Percentiles rank a stretch among this genome's conserved stretches.
phyloP scores from a whole-genome alignment of 2,888 invertebrate genomes.

The Drosophila kambysellisi region DNA sequence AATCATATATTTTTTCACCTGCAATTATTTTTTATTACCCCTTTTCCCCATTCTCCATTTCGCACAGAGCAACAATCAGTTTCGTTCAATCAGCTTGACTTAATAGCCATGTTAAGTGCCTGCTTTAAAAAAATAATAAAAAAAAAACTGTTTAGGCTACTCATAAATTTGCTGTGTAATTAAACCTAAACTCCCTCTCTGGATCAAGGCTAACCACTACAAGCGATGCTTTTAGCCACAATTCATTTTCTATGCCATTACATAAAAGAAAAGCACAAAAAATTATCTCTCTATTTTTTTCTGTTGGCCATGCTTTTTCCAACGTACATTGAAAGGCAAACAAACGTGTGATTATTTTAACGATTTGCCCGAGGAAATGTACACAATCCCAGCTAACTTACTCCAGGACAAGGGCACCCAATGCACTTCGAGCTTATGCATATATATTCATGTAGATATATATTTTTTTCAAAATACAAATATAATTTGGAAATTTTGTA shows the following conservation, averaged over 20 bases:
- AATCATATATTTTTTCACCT: neutral
- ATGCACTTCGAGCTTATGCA: slow-evolving; percentile 4
- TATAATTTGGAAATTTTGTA: slow-evolving; percentile 49
- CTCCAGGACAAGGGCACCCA: slow-evolving; percentile 37
- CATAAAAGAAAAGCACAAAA: neutral
- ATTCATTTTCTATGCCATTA: neutral
- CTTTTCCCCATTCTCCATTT: neutral
- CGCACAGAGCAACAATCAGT: neutral
- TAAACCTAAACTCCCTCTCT: neutral
- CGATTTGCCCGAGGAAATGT: neutral
- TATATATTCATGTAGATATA: slow-evolving; percentile 14
- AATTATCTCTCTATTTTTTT: neutral
- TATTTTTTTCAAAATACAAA: slow-evolving; percentile 15
- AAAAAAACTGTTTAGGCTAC: neutral
- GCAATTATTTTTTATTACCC: neutral
- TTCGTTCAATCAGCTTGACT: neutral
- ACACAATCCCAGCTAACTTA: slow-evolving; percentile 2
- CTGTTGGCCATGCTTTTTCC: neutral
- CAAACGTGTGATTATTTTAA: neutral
- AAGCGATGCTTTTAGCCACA: neutral
- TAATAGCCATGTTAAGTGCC: neutral
- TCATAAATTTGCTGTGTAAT: neutral
- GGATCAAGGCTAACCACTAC: neutral
- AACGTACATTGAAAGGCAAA: neutral
- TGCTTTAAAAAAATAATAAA: neutral